phyloP scores from a whole-genome alignment of 2,113 vertebrate genomes.

The Vombatus ursinus region DNA sequence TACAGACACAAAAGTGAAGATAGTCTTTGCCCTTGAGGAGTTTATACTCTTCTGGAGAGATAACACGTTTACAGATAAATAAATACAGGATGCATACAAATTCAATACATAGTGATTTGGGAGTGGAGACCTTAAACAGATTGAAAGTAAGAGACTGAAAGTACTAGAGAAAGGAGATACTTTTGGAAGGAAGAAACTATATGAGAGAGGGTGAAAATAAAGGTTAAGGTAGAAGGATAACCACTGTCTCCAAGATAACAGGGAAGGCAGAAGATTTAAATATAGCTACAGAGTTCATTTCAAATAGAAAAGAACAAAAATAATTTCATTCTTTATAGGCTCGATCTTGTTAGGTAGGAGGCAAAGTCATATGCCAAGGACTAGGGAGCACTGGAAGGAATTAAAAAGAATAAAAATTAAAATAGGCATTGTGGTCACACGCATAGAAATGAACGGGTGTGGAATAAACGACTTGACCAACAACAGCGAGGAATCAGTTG shows the following conservation, averaged over 20 bases:
- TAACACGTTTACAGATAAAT: background rate
- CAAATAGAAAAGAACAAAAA: slow-evolving; percentile 1
- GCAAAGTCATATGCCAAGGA: background rate
- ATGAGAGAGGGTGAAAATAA: background rate
- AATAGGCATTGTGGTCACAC: background rate
- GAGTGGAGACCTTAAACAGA: background rate
- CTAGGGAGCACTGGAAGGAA: background rate
- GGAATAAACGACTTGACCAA: slow-evolving; percentile 11
- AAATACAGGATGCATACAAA: background rate
- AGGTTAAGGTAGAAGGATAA: background rate
- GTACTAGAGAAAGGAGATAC: background rate
- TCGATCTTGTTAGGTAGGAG: slow-evolving; percentile 35
- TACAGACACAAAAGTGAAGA: background rate
- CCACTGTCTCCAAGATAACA: background rate
- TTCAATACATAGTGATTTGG: background rate
- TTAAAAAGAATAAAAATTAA: slow-evolving; percentile 33
- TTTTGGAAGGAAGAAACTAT: background rate
- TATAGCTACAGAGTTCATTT: slow-evolving; percentile 21
- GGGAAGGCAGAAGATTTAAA: slow-evolving; percentile 7
- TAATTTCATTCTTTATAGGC: background rate
- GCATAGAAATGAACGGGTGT: background rate
- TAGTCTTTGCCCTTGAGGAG: background rate
- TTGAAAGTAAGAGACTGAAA: background rate
- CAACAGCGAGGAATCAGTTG: background rate
- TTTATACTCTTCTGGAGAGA: background rate